A percentile compares a stretch with the other conserved stretches of the same genome.
These are phyloP conservation scores for Ascidia mentula DNA, from an alignment of 23 tunicate genomes.

Conservation along the genomic window DNA sequence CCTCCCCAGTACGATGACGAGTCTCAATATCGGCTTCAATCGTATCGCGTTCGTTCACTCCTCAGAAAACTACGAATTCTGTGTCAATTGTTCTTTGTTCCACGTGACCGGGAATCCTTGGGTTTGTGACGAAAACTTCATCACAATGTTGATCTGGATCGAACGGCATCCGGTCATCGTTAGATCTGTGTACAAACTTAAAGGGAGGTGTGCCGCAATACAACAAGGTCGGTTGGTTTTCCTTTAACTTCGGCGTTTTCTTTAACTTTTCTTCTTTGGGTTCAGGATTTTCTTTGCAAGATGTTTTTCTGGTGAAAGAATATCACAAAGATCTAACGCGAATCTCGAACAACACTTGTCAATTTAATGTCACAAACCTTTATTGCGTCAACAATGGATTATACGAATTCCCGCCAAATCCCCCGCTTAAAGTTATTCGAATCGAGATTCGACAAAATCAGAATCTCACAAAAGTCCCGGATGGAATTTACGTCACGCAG, in stretches of 20 bases:
- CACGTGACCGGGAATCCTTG: background rate
- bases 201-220: background rate
- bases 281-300: background rate
- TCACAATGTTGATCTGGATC: background rate
- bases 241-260: background rate
- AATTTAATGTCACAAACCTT: background rate
- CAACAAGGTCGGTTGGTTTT: background rate
- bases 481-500: constrained; percentile 2
- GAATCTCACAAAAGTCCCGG: background rate
- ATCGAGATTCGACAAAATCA: background rate
- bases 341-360: background rate
- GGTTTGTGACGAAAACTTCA: background rate
- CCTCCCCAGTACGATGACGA: background rate
- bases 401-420: background rate
- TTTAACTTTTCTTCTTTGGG: too few species aligned
- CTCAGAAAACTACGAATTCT: background rate
- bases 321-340: background rate
- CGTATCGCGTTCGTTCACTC: background rate
- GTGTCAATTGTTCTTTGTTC: background rate
- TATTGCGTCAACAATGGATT: constrained; percentile 2
- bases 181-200: background rate
- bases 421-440: background rate
- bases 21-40: background rate
- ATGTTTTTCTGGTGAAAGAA: background rate
- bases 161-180: background rate